A percentile compares a stretch with the other conserved stretches of the same genome.
These are phyloP conservation scores for Timandra comae DNA, from an alignment of 2,888 invertebrate species.

Conservation along the genomic window DNA sequence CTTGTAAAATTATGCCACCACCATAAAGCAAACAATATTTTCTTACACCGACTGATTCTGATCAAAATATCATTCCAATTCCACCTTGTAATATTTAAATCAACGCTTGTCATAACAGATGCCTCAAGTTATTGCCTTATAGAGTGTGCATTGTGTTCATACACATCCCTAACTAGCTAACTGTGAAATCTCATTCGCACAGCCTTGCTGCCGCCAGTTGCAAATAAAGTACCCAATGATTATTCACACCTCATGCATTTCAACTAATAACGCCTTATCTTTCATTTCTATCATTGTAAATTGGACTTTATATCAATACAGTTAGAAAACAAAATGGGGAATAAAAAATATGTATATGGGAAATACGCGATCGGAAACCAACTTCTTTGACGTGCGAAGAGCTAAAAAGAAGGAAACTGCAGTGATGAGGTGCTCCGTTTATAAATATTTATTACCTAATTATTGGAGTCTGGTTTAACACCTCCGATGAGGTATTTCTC, in stretches of 20 bases:
- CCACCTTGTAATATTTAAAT: slow-evolving; percentile 48
- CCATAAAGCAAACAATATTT: no score
- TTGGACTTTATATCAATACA: slow-evolving; percentile 10
- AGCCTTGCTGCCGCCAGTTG: slow-evolving; percentile 37
- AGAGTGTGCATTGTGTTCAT: slow-evolving; percentile 21
- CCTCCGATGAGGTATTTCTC: slow-evolving; percentile 45
- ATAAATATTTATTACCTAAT: slow-evolving; percentile 74
- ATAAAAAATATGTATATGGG: slow-evolving; percentile 11
- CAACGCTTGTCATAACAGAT: slow-evolving; percentile 30
- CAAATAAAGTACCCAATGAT: slow-evolving; percentile 48
- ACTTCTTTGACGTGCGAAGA: slow-evolving; percentile 43
- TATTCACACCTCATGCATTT: slow-evolving; percentile 38
- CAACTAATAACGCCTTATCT: slow-evolving; percentile 15
- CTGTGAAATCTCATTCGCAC: slow-evolving; percentile 47
- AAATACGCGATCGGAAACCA: slow-evolving; percentile 19
- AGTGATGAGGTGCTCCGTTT: slow-evolving; percentile 52
- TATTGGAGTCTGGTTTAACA: slow-evolving; percentile 55
- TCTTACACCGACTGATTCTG: no score
- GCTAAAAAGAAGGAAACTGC: slow-evolving; percentile 39
- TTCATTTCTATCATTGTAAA: slow-evolving; percentile 8
- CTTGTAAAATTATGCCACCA: no score
- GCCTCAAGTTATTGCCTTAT: slow-evolving; percentile 35
- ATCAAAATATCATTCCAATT: slow-evolving; percentile 1
- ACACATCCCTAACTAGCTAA: slow-evolving; percentile 34
- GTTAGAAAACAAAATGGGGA: slow-evolving; percentile 15